Conservation (phyloP, 2,797 vertebrate species). For the Myotis myotis region DNA sequence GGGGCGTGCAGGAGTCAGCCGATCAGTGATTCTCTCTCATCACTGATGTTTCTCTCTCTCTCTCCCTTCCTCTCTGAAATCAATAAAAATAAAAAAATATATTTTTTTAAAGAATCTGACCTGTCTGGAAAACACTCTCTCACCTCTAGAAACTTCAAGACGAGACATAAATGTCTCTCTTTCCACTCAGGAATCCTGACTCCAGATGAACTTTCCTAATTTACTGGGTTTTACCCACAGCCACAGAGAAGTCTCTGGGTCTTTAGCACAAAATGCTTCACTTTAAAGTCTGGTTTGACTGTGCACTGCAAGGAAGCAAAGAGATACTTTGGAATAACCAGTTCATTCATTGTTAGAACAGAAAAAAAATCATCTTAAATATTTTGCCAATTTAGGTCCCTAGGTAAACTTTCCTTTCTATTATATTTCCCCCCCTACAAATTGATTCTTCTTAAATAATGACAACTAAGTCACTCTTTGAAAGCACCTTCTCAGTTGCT, state of each 20-base stretch:
- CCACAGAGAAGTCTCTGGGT: not conserved
- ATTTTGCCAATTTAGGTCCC: not conserved
- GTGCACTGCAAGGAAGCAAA: not conserved
- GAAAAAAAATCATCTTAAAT: not conserved
- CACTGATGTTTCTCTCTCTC: too few relatives aligned
- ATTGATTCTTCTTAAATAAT: not conserved
- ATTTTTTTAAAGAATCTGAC: not conserved
- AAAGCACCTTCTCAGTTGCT: not conserved
- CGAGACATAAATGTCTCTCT: not conserved
- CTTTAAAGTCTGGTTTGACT: not conserved
- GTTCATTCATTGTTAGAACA: not conserved
- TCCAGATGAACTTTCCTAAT: not conserved
- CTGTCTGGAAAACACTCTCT: not conserved
- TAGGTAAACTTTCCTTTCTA: not conserved
- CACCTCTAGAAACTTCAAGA: not conserved
- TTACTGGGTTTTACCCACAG: not conserved
- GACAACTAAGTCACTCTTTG: constrained; percentile 8
- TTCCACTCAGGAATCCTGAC: not conserved
- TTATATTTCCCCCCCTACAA: not conserved
- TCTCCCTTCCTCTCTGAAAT: too few relatives aligned
- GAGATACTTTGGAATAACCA: constrained; percentile 1
- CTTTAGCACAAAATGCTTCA: not conserved
- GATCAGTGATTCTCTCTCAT: too few relatives aligned
- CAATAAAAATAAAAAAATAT: too few relatives aligned
- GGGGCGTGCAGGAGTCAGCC: too few relatives aligned